phyloP scores from a whole-genome alignment of 2,888 invertebrate genomes.

The Bellardia pandia region DNA sequence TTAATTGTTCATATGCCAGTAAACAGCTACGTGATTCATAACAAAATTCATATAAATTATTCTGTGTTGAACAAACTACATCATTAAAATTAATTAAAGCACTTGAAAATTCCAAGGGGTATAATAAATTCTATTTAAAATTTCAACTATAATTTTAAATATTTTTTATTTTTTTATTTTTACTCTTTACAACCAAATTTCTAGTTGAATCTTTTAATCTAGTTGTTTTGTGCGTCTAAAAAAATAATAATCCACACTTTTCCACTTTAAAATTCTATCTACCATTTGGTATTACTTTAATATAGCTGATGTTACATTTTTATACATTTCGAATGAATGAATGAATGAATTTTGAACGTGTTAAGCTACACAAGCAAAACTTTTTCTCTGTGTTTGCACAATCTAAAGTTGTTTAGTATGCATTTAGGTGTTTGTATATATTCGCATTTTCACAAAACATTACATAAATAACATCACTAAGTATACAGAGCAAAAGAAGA shows the following conservation, averaged over 20 bases:
- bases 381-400: background rate
- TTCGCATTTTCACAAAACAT: background rate
- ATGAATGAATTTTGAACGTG: constrained; percentile 37
- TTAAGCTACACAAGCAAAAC: constrained; percentile 24
- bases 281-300: constrained; percentile 43
- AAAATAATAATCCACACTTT: constrained; percentile 15
- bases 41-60: background rate
- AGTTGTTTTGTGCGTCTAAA: background rate
- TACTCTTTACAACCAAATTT: background rate
- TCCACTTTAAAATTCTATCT: constrained; percentile 15
- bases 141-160: constrained; percentile 44
- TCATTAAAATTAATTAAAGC: constrained; percentile 42
- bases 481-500: background rate
- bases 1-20: too few species aligned
- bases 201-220: constrained; percentile 47
- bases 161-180: background rate
- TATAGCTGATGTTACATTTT: constrained; percentile 30
- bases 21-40: constrained; percentile 1
- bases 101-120: constrained; percentile 2
- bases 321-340: constrained; percentile 22
- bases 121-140: constrained; percentile 27
- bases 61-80: background rate
- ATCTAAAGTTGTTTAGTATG: constrained; percentile 22
- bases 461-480: background rate
- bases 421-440: constrained; percentile 1